These are phyloP conservation scores for Rhinoptilus africanus DNA, from an alignment of 2,113 vertebrate species.

Conservation along the genomic window DNA sequence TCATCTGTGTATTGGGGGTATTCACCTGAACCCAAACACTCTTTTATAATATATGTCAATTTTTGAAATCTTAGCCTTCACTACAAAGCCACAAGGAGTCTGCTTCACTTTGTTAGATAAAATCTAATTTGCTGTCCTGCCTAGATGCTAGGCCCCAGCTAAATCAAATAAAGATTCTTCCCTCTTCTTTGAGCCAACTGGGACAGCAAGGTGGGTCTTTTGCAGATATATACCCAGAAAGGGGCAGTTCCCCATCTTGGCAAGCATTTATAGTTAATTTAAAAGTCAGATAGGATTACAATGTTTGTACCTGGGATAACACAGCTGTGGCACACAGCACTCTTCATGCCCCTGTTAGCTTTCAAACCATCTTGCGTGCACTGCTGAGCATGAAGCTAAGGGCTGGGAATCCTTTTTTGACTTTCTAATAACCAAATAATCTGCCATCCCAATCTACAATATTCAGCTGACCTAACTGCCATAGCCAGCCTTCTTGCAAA, in stretches of 20 bases:
- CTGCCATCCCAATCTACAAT: not conserved
- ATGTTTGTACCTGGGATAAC: not conserved
- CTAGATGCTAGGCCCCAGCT: not conserved
- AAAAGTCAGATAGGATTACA: not conserved
- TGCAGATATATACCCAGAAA: not conserved
- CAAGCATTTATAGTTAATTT: not conserved
- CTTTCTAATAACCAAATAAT: not conserved
- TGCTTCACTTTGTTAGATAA: not conserved
- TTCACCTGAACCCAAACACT: not conserved
- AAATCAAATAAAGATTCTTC: not conserved
- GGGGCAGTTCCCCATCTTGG: not conserved
- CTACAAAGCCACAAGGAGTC: not conserved
- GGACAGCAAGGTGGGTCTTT: rapidly evolving
- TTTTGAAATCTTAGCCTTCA: not conserved
- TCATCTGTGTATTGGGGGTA: not conserved
- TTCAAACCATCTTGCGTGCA: not conserved
- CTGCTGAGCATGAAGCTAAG: not conserved
- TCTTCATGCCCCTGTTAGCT: not conserved
- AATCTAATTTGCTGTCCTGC: not conserved
- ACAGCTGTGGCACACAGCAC: not conserved
- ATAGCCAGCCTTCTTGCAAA: not conserved
- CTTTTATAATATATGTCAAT: not conserved
- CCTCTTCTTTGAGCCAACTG: not conserved
- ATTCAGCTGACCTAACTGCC: not conserved
- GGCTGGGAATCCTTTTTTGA: not conserved